Percentiles rank a stretch among this genome's conserved stretches.
Conservation (phyloP, 2,113 vertebrate genomes). For the Siniperca chuatsi region DNA sequence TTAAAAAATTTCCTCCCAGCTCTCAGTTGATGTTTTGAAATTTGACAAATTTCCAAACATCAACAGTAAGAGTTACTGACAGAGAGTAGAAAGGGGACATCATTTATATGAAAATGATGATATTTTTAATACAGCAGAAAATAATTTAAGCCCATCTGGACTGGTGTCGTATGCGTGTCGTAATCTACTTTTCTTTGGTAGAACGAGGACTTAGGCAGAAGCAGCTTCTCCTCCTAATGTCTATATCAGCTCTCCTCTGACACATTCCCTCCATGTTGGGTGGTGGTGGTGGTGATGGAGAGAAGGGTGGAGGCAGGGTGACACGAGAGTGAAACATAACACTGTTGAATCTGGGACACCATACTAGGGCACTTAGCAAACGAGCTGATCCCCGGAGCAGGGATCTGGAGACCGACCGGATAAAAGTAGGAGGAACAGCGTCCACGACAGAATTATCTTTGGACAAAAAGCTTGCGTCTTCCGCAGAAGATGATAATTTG, state of each 20-base stretch:
- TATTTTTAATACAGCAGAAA: background rate
- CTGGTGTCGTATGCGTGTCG: background rate
- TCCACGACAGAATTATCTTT: conserved; percentile 49
- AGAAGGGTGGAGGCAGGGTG: conserved; percentile 46
- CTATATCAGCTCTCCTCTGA: conserved; percentile 39
- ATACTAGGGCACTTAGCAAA: conserved; percentile 73
- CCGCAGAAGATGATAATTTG: conserved; percentile 52
- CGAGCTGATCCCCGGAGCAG: conserved; percentile 70
- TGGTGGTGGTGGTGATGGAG: conserved; percentile 23
- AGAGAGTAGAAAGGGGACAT: background rate
- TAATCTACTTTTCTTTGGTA: background rate
- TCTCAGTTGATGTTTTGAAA: background rate
- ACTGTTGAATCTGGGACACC: conserved; percentile 79
- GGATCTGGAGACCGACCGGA: conserved; percentile 66
- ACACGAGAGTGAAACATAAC: conserved; percentile 63
- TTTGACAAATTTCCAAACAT: background rate
- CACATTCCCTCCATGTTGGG: conserved; percentile 28
- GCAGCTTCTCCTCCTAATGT: background rate
- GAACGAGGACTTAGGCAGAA: background rate
- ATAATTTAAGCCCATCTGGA: background rate
- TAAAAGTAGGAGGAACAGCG: conserved; percentile 61
- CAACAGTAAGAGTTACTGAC: background rate
- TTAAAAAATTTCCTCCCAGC: background rate
- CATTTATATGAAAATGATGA: no score
- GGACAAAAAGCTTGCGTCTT: conserved; percentile 52